phyloP scores from a whole-genome alignment of 2,888 invertebrate genomes.

The Polia nebulosa region DNA sequence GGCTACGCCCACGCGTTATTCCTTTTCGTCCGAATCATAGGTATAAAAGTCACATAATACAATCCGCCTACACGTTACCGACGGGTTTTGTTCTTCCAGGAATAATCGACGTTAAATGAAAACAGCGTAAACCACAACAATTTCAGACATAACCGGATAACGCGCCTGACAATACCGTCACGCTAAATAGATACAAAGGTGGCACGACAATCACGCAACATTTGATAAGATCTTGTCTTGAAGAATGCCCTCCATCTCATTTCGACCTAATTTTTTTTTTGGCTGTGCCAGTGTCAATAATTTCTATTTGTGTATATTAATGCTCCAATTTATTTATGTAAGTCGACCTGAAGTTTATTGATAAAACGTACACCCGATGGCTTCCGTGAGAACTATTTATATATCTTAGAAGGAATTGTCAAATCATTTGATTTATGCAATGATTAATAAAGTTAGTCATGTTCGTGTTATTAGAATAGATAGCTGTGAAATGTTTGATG shows the following conservation, averaged over 20 bases:
- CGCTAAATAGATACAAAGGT: conserved; percentile 31
- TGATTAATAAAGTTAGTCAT: conserved; percentile 5
- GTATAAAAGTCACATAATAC: conserved; percentile 10
- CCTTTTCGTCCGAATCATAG: background rate
- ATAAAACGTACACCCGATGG: conserved; percentile 6
- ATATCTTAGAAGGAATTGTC: background rate
- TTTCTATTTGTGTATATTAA: background rate
- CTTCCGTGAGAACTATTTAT: conserved; percentile 13
- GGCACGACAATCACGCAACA: conserved; percentile 18
- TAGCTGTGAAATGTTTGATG: conserved; percentile 6
- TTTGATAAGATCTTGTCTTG: conserved; percentile 33
- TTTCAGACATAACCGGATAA: conserved; percentile 48
- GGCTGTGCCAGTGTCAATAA: background rate
- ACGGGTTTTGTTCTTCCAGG: conserved; percentile 34
- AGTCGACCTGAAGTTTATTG: background rate
- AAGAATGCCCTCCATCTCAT: conserved; percentile 5
- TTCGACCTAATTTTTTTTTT: conserved; percentile 7
- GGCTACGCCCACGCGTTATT: conserved; percentile 18
- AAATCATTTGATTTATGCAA: background rate
- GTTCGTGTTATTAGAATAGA: background rate
- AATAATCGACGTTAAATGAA: conserved; percentile 45
- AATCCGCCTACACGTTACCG: conserved; percentile 4
- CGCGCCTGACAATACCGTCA: conserved; percentile 34
- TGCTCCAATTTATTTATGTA: background rate
- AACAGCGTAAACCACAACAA: conserved; percentile 48